Base-by-base conservation (phyloP, 2,888 invertebrate species). In the Iphiclides podalirius region DNA sequence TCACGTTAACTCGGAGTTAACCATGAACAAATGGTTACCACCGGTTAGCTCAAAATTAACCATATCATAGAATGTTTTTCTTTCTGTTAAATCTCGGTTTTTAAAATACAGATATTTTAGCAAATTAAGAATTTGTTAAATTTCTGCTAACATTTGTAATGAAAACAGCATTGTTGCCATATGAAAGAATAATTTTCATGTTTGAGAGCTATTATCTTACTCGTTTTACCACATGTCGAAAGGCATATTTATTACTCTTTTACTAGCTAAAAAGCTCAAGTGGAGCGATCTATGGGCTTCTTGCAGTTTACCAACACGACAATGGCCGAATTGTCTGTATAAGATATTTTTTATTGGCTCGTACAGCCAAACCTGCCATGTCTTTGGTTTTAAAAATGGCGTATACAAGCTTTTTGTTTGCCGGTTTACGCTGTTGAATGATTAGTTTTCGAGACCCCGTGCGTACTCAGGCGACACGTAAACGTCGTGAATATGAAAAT, bases 381-480 rank as follows among this genome's bases (percentile, higher is more conserved):
- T 89, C 89, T 89, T 87, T 84, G 88, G 87, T 89, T 90, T 90
- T 89, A 89, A 90, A 90, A 89, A 90, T 90, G 90, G 90, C 90
- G 90, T 90, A 89, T 89, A 89, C 89, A 90, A 90, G 89, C 90
- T 89, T 90, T 90, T 90, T 89, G 90, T 90, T 90, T 87, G 90
- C 90, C 90, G 90, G 90, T 88, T 83, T 87, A 86, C 77, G 81
- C 79, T 81, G 79, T 80, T 88, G 80, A 89, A 83, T 75, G 76
- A 60, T 59, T 59, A 61, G 59, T 64, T 76, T 81, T 81, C 80
- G 72, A 73, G 72, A 78, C 74, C 77, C 78, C 78, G 75, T 70
- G 79, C 75, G 76, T 74, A 60, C 72, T 79, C 74, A 61, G 62
- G 70, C 72, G 79, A 75, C 75, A 77, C 70, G 72, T 75, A 76